A percentile compares a stretch with the other conserved stretches of the same genome.
Conservation (phyloP, 2,888 invertebrate genomes). For the Tuberolachnus salignus region DNA sequence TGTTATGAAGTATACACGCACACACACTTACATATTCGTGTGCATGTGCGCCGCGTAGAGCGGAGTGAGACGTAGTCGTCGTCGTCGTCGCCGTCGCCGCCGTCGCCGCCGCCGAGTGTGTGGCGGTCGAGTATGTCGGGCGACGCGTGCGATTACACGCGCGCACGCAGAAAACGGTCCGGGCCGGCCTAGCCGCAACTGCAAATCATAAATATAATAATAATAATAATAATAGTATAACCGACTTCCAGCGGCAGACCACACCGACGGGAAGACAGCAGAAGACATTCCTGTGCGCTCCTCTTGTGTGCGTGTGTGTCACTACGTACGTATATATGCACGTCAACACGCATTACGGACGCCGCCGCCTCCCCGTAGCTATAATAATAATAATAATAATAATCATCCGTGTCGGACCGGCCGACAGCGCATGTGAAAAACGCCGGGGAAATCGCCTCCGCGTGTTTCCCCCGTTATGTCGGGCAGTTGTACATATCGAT, state of each 20-base stretch:
- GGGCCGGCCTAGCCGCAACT: not conserved
- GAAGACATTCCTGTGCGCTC: constrained; percentile 38
- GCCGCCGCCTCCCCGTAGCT: not conserved
- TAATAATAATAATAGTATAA: too few species aligned
- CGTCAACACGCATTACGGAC: not conserved
- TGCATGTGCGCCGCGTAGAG: not conserved
- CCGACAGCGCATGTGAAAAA: too few species aligned
- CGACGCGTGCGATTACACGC: constrained; percentile 40
- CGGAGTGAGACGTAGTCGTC: not conserved
- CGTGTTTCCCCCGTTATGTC: too few species aligned
- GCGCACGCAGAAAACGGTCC: not conserved
- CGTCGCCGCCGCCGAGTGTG: not conserved
- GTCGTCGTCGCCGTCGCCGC: not conserved
- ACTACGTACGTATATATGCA: not conserved
- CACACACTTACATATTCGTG: not conserved
- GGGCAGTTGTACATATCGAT: too few species aligned
- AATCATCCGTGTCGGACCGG: too few species aligned
- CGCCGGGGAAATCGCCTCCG: too few species aligned
- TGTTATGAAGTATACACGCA: constrained; percentile 13
- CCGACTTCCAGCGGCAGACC: constrained; percentile 17
- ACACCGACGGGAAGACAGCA: constrained; percentile 1
- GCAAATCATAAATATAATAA: constrained; percentile 48
- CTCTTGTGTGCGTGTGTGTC: constrained; percentile 15
- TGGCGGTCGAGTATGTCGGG: not conserved
- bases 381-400: not conserved